Evolutionary conservation across 2,797 vertebrate species (phyloP).

Genomic region (Heteromormyrus szaboi): DNA sequence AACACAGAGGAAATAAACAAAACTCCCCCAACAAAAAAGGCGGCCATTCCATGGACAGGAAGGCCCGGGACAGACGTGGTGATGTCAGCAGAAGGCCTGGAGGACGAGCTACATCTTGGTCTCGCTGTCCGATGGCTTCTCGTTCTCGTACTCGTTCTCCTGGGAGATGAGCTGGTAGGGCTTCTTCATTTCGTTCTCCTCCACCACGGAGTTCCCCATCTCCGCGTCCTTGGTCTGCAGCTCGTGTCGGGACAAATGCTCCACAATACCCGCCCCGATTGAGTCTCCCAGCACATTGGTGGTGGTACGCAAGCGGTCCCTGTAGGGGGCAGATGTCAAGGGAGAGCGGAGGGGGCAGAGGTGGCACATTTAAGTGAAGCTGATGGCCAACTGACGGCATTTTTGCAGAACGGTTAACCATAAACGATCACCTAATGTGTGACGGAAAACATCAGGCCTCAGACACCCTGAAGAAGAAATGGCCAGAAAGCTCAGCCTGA

Average conservation of each 20-base stretch:
- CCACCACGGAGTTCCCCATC: slow-evolving; percentile 90
- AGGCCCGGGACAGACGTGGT: neutral
- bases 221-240: slow-evolving; percentile 79
- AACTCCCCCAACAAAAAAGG: neutral
- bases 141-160: slow-evolving; percentile 77
- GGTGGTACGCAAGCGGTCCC: slow-evolving; percentile 91
- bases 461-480: neutral
- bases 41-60: neutral
- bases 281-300: slow-evolving; percentile 95
- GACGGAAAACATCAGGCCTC: neutral
- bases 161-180: slow-evolving; percentile 89
- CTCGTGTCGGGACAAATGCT: slow-evolving; percentile 87
- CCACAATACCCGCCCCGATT: slow-evolving; percentile 90
- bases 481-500: neutral
- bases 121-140: slow-evolving; percentile 80
- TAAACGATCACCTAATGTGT: neutral
- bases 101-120: slow-evolving; percentile 79
- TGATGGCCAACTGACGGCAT: neutral
- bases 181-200: slow-evolving; percentile 94
- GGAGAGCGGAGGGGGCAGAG: neutral
- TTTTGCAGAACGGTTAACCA: neutral
- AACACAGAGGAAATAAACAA: slow-evolving; percentile 2
- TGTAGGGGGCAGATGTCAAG: slow-evolving; percentile 33
- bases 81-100: neutral
- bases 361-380: neutral